These are phyloP conservation scores for Alosa alosa DNA, from an alignment of 2,113 vertebrate genomes.

Conservation along the genomic window DNA sequence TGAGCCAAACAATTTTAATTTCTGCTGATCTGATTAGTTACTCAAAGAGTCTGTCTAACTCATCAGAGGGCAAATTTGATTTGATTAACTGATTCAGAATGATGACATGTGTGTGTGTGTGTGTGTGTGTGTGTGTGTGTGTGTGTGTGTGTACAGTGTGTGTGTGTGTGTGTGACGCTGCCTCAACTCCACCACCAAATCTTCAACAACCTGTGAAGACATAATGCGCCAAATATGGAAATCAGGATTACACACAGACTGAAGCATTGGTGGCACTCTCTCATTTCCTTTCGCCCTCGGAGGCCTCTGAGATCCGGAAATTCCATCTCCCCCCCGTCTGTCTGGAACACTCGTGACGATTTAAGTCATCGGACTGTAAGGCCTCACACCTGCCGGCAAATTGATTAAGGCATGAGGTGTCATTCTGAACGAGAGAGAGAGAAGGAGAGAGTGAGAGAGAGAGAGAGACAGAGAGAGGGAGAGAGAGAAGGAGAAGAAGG, in stretches of 20 bases:
- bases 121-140: no score
- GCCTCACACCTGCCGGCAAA: background rate
- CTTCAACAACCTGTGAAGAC: background rate
- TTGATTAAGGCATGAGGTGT: background rate
- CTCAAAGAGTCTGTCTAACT: background rate
- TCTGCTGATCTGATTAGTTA: background rate
- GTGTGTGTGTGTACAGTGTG: no score
- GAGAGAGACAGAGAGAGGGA: background rate
- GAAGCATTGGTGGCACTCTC: no score
- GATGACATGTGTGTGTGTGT: background rate
- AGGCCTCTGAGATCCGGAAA: no score
- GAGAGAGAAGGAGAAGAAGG: slow-evolving; percentile 10
- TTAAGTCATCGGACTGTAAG: background rate
- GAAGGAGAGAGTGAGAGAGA: background rate
- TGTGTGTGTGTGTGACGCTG: no score
- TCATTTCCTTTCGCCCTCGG: no score
- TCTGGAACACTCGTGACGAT: no score
- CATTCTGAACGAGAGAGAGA: background rate
- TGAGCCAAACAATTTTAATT: background rate
- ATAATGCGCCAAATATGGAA: background rate
- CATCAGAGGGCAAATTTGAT: background rate
- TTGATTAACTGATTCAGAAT: background rate
- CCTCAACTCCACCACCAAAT: background rate
- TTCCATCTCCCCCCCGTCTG: no score
- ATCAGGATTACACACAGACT: background rate